phyloP scores from a whole-genome alignment of 2,113 vertebrate species.

The Talpa occidentalis region DNA sequence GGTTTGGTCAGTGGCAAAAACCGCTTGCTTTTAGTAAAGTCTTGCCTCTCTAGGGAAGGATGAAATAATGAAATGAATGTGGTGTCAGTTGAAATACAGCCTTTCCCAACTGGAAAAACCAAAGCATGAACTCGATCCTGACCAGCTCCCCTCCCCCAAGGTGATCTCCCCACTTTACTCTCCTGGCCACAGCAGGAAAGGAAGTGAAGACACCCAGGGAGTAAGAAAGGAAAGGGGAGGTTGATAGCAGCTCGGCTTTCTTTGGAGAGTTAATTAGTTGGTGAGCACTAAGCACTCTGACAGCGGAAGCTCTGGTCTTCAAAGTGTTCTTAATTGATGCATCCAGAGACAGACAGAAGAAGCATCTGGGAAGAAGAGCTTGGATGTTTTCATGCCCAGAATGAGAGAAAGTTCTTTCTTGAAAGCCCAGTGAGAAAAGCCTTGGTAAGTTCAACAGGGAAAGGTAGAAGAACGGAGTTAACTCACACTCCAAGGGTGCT shows the following conservation, averaged over 20 bases:
- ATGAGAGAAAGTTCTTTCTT: conserved; percentile 27
- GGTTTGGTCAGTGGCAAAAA: background rate
- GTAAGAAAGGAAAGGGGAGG: background rate
- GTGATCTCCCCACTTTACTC: background rate
- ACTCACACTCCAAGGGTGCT: background rate
- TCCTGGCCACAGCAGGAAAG: background rate
- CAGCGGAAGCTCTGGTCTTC: background rate
- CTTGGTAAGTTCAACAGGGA: background rate
- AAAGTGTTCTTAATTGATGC: conserved; percentile 52
- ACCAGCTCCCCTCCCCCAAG: background rate
- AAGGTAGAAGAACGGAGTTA: background rate
- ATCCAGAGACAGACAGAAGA: background rate
- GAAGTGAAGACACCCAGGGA: background rate
- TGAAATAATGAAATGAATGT: background rate
- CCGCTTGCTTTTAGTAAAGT: background rate
- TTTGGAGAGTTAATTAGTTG: conserved; percentile 62
- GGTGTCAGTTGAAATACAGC: background rate
- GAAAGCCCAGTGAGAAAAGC: background rate
- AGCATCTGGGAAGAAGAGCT: background rate
- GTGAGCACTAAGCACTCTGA: background rate
- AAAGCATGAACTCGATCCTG: background rate
- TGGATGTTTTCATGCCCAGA: conserved; percentile 38
- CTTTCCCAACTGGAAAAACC: background rate
- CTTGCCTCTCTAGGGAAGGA: background rate
- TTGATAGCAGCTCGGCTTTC: background rate